A percentile compares a stretch with the other conserved stretches of the same genome.
phyloP scores from a whole-genome alignment of 2,113 vertebrate species.

The Haliaeetus leucogaster region DNA sequence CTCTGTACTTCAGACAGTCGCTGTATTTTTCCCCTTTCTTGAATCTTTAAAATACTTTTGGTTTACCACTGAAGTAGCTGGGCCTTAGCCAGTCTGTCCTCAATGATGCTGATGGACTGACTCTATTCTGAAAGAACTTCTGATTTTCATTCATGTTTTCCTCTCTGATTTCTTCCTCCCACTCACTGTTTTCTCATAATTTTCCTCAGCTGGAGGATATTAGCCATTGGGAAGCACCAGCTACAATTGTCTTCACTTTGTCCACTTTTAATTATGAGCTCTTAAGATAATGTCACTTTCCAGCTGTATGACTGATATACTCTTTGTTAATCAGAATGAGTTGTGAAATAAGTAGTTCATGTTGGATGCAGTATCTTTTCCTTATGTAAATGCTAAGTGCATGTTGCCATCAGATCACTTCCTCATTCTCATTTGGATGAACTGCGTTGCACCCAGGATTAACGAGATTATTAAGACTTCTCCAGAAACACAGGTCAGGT shows the following conservation, averaged over 20 bases:
- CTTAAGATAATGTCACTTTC: conserved; percentile 39
- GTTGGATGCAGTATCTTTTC: background rate
- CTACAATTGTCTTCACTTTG: conserved; percentile 54
- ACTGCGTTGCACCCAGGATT: background rate
- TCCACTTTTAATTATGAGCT: conserved; percentile 47
- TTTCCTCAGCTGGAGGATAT: conserved; percentile 61
- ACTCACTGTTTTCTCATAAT: conserved; percentile 48
- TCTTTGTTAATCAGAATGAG: conserved; percentile 9
- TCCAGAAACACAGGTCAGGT: background rate
- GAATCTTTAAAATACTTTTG: background rate
- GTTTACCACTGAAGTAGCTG: background rate
- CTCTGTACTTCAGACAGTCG: background rate
- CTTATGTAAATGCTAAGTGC: background rate
- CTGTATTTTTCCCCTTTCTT: background rate
- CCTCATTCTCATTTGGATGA: background rate
- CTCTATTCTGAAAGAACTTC: conserved; percentile 54
- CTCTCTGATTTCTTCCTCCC: conserved; percentile 53
- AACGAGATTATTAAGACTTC: background rate
- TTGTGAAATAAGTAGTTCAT: background rate
- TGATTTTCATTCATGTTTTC: conserved; percentile 60
- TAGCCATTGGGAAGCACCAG: conserved; percentile 33
- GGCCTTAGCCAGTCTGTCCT: conserved; percentile 9
- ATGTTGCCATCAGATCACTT: background rate
- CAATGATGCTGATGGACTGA: conserved; percentile 33
- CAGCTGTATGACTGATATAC: conserved; percentile 25